Evolutionary conservation across 2,888 invertebrate genomes (phyloP), one percentile per base, ranked within the genome.

Genomic region (Rotaria macrura): DNA sequence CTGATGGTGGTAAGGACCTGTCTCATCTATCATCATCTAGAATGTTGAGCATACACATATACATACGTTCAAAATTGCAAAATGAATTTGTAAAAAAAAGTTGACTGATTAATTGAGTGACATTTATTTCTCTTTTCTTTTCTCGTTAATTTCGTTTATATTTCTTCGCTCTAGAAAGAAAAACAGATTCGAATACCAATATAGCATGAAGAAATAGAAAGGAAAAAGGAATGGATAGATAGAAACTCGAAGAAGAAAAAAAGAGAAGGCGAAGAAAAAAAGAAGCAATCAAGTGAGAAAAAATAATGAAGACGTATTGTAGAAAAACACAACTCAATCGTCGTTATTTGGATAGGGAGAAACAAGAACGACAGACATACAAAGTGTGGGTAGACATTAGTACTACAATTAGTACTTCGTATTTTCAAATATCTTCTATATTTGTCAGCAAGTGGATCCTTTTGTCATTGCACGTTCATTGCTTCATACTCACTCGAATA

Each of bases 251-350:
- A 57, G 12, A 34, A 34, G 12, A 14, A 65, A 47, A 12, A 47
- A 47, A 47, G 2, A 47, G 14, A 14, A 65, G 34, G 14, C 14
- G 17, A 65, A 65, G 34, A 34, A 65, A 65, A 65, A 20, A 29
- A 65, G 65, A 65, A 65, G 65, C 65, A 65, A 65, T 65, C 65
- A 65, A 65, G 65, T 65, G 34, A 65, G 65, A 34, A 65, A 65
- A 65, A 34, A 65, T 65, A 65, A 65, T 65, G 65, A 65, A 65
- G 65, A 65, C 65, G 38, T 65, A 65, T 65, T 65, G 65, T 65
- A 65, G 65, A 20, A 65, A 65, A 65, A 20, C 65, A 65, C 14
- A 65, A 34, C 65, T 34, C 65, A 34, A 65, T 65, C 65, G 65
- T 38, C 65, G 65, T 65, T 65, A 65, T 65, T 65, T 65, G 34